A percentile compares a stretch with the other conserved stretches of the same genome.
Conservation (phyloP, 1,140 invertebrate species). For the Sycophaga agraensis region DNA sequence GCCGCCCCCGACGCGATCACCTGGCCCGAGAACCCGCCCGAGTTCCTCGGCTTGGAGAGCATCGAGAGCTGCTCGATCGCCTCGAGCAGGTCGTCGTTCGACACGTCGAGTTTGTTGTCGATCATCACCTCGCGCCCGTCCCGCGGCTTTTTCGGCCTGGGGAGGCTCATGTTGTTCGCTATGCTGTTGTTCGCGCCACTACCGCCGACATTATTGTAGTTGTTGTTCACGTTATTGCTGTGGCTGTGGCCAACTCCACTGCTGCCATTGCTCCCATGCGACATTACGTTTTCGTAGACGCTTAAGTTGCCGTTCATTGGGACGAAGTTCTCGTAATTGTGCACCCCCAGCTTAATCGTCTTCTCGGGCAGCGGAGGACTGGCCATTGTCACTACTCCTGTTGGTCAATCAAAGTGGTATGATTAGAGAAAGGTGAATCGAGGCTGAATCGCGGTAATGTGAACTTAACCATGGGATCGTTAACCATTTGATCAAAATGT, state of each 20-base stretch:
- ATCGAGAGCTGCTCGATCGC: conserved; percentile 53
- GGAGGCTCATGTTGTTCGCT: not conserved
- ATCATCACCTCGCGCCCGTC: not conserved
- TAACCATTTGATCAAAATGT: too few relatives aligned
- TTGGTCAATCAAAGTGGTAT: too few relatives aligned
- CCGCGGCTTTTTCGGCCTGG: not conserved
- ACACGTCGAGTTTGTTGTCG: conserved; percentile 58
- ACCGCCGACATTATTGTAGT: conserved; percentile 5
- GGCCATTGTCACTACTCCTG: too few relatives aligned
- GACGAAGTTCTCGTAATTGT: conserved; percentile 40
- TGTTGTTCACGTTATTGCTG: not conserved
- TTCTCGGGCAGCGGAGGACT: conserved; percentile 24
- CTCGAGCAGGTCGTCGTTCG: conserved; percentile 56
- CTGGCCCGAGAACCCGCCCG: not conserved
- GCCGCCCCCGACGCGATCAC: not conserved
- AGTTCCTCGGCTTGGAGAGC: conserved; percentile 49
- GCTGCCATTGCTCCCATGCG: not conserved
- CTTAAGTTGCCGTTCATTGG: conserved; percentile 44
- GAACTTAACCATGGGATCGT: too few relatives aligned
- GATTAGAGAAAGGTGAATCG: too few relatives aligned
- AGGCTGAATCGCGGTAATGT: too few relatives aligned
- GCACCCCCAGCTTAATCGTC: conserved; percentile 19
- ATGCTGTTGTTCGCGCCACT: conserved; percentile 32
- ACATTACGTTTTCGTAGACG: conserved; percentile 47
- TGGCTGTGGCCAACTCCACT: not conserved